A percentile compares a stretch with the other conserved stretches of the same genome.
phyloP scores from a whole-genome alignment of 37 sponge, comb jelly and placozoan genomes.

The Cliona cf. orientalis region DNA sequence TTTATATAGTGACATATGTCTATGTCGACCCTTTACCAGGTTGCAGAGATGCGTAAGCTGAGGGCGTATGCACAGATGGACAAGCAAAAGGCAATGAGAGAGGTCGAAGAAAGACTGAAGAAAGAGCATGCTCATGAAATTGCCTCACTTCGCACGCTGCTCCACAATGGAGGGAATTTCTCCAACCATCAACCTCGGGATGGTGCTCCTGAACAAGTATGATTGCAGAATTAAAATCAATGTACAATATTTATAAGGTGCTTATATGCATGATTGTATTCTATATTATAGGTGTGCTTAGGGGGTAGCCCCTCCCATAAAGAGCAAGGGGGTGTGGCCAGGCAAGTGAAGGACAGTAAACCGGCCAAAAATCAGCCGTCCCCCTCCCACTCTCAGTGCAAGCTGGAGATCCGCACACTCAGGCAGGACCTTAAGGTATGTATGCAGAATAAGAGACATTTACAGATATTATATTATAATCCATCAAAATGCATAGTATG shows the following conservation, averaged over 20 bases:
- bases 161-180: no score
- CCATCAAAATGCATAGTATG: background rate
- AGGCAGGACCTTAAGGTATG: background rate
- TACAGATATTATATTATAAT: background rate
- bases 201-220: background rate
- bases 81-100: background rate
- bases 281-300: background rate
- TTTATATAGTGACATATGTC: background rate
- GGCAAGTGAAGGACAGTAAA: no score
- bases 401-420: background rate
- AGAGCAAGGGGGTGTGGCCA: background rate
- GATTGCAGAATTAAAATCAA: background rate
- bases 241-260: background rate
- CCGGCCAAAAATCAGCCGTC: background rate
- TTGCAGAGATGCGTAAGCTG: background rate
- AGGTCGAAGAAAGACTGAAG: background rate
- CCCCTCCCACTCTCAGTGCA: background rate
- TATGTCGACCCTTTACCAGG: background rate
- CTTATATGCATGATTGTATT: no score
- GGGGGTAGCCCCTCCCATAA: background rate
- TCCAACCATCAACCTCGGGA: background rate
- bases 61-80: background rate
- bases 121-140: background rate
- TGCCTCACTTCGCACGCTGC: background rate
- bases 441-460: background rate